Conservation (phyloP, 35 echinoderm and acorn worm genomes). For the Patiria miniata region DNA sequence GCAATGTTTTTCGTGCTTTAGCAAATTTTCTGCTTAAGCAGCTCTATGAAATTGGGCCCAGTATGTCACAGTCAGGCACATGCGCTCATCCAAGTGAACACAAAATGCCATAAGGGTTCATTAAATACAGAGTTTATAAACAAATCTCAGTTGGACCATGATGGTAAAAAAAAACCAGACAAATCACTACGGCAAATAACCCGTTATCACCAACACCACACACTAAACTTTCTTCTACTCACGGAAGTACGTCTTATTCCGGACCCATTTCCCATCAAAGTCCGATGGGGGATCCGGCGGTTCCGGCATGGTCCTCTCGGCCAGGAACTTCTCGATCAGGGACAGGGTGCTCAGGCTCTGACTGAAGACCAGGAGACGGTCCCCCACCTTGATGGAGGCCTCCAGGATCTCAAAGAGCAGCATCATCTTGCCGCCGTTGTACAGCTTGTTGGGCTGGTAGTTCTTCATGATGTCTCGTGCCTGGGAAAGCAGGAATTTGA, state of each 20-base stretch:
- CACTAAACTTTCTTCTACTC: slow-evolving; percentile 47
- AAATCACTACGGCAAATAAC: no score
- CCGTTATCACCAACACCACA: no score
- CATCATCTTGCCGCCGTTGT: slow-evolving; percentile 89
- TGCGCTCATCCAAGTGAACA: no score
- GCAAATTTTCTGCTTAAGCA: no score
- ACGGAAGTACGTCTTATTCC: slow-evolving; percentile 93
- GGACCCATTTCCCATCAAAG: slow-evolving; percentile 73
- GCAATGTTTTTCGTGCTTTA: no score
- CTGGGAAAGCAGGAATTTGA: slow-evolving; percentile 9
- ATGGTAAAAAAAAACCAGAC: no score
- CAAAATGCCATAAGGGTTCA: no score
- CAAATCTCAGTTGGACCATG: no score
- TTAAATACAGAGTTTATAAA: no score
- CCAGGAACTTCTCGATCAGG: slow-evolving; percentile 91
- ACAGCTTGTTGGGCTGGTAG: slow-evolving; percentile 66
- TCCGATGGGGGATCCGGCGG: slow-evolving; percentile 72
- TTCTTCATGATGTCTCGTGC: slow-evolving; percentile 95
- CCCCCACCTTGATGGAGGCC: slow-evolving; percentile 76
- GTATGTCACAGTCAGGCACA: no score
- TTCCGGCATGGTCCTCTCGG: slow-evolving; percentile 56
- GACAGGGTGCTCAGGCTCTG: slow-evolving; percentile 87
- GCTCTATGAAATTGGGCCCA: no score
- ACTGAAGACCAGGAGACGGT: slow-evolving; percentile 93
- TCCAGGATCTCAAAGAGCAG: slow-evolving; percentile 92